Evolutionary conservation across 2,797 vertebrate species (phyloP).

Genomic region (Craterocephalus amniculus): DNA sequence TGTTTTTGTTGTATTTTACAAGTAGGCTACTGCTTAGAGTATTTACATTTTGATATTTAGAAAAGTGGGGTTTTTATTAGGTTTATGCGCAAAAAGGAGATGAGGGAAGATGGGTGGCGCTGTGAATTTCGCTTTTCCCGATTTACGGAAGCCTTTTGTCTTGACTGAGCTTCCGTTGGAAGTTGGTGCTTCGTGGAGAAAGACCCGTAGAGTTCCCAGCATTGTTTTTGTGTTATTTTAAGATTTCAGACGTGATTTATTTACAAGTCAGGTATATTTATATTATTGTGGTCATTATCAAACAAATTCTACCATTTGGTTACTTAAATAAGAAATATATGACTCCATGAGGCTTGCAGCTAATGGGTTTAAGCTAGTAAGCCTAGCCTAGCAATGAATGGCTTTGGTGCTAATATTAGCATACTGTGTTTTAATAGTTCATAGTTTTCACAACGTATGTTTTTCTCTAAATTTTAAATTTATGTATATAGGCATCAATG

Average conservation of each 20-base stretch:
- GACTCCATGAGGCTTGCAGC: neutral
- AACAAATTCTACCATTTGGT: accelerated
- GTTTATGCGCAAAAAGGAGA: neutral
- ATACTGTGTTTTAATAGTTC: neutral
- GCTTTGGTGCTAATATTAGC: conserved; percentile 23
- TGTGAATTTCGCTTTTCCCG: neutral
- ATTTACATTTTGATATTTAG: too few species aligned
- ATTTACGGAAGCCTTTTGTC: conserved; percentile 5
- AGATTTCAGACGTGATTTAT: neutral
- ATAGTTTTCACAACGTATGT: neutral
- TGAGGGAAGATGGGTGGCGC: conserved; percentile 28
- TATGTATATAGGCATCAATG: conserved; percentile 58
- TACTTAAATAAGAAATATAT: neutral
- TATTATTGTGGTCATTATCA: accelerated
- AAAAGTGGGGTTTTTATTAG: too few species aligned
- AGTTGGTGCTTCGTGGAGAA: neutral
- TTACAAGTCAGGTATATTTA: conserved; percentile 11
- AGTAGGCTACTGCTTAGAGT: neutral
- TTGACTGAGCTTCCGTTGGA: conserved; percentile 50
- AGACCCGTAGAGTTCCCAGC: neutral
- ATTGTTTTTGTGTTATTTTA: neutral
- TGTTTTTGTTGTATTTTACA: neutral
- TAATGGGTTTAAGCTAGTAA: conserved; percentile 24
- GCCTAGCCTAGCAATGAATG: conserved; percentile 3
- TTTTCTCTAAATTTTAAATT: neutral